Conservation (phyloP, 2,888 invertebrate species). For the Aethes cnicana region DNA sequence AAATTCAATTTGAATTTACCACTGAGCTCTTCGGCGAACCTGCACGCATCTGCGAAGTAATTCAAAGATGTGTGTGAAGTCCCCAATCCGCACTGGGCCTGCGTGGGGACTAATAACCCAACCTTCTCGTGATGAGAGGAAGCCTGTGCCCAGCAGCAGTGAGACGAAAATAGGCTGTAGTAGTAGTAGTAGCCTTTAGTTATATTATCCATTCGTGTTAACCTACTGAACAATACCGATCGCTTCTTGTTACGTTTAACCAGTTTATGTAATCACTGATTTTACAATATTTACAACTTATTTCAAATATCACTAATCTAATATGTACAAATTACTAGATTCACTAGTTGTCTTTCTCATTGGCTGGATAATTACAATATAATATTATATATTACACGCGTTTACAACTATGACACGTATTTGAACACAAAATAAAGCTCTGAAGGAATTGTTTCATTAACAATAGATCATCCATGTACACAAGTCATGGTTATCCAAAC, state of each 20-base stretch:
- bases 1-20: no score
- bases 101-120: no score
- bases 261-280: conserved; percentile 5
- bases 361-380: conserved; percentile 26
- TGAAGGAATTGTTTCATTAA: conserved; percentile 23
- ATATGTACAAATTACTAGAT: conserved; percentile 31
- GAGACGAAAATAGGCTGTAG: no score
- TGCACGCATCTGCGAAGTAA: no score
- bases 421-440: conserved; percentile 31
- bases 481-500: conserved; percentile 5
- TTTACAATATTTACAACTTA: conserved; percentile 19
- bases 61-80: no score
- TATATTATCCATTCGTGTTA: neutral
- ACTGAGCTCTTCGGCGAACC: no score
- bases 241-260: conserved; percentile 1
- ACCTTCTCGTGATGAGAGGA: no score
- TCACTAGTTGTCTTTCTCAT: conserved; percentile 37
- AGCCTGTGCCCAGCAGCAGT: no score
- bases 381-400: conserved; percentile 14
- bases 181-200: no score
- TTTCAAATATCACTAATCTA: neutral
- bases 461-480: neutral
- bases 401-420: conserved; percentile 19
- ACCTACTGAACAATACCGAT: neutral
- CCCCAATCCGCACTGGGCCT: no score